Evolutionary conservation across 2,888 invertebrate genomes (phyloP).

Genomic region (Cordylochernes scorpioides): DNA sequence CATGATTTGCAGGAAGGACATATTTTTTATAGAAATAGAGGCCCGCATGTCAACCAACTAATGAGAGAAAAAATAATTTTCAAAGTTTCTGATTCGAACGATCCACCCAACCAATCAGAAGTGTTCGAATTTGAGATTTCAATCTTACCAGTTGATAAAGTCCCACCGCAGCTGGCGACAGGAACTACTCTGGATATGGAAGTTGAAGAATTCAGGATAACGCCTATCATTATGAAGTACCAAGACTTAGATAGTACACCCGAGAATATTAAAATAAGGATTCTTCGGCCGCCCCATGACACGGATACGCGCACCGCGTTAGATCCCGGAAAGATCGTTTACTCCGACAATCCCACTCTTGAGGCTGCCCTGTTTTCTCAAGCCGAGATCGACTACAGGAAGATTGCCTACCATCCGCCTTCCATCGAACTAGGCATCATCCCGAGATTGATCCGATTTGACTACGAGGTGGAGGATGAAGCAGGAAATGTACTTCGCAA

Average conservation of each 20-base stretch:
- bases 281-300: slow-evolving; percentile 18
- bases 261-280: slow-evolving; percentile 17
- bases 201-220: slow-evolving; percentile 19
- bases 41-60: slow-evolving; percentile 16
- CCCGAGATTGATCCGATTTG: slow-evolving; percentile 20
- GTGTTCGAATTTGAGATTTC: slow-evolving; percentile 18
- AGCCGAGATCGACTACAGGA: slow-evolving; percentile 21
- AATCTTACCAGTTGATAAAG: slow-evolving; percentile 20
- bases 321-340: slow-evolving; percentile 18
- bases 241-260: slow-evolving; percentile 19
- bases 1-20: slow-evolving; percentile 20
- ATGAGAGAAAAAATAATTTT: slow-evolving; percentile 18
- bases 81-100: slow-evolving; percentile 17
- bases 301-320: slow-evolving; percentile 18
- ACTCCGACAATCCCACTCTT: slow-evolving; percentile 17
- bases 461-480: slow-evolving; percentile 19
- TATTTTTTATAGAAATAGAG: slow-evolving; percentile 20
- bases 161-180: slow-evolving; percentile 19
- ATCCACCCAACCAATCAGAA: slow-evolving; percentile 20
- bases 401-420: slow-evolving; percentile 21
- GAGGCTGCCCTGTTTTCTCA: slow-evolving; percentile 19
- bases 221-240: slow-evolving; percentile 18
- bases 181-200: slow-evolving; percentile 18
- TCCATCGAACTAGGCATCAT: slow-evolving; percentile 19
- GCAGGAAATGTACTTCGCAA: slow-evolving; percentile 19